Base-by-base conservation (phyloP, 2,888 invertebrate genomes). In the Tachina lurida region DNA sequence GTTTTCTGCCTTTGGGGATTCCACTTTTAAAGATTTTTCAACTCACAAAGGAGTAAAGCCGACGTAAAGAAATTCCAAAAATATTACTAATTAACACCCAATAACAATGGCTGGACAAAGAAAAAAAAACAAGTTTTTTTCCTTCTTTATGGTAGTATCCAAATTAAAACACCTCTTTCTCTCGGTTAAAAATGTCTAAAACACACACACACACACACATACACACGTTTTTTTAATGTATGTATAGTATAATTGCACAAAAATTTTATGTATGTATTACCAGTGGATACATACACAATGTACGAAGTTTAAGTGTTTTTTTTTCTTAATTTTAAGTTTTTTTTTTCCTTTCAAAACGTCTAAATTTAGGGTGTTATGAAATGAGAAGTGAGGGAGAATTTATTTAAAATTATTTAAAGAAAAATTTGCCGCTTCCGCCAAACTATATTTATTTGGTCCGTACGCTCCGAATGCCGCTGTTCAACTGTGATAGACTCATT, bases 381-480 rank as follows among this genome's bases (percentile, higher is more conserved):
- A 78, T 78, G 87, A 81, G 87, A 84, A 87, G 87, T 80, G 87
- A 84, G 87, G 84, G 87, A 84, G 87, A 87, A 87, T 87, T 71
- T 80, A 77, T 78, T 84, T 81, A 87, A 87, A 87, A 84, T 82
- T 84, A 73, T 70, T 86, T 86, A 86, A 86, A 86, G 85, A 86
- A 86, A 84, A 87, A 87, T 87, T 77, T 85, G 87, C 87, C 88
- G 88, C 87, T 88, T 86, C 85, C 88, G 88, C 87, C 87, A 87
- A 88, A 86, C 86, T 86, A 74, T 82, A 84, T 86, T 84, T 86
- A 87, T 86, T 78, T 87, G 87, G 84, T 88, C 90, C 90, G 91
- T 88, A 88, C 90, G 90, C 90, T 90, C 88, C 90, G 88, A 91
- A 90, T 90, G 90, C 90, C 89, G 87, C 90, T 89, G 88, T 89